Evolutionary conservation across 2,888 invertebrate genomes (phyloP), one percentile per base, ranked within the genome.

Genomic region (Meloe dianella): DNA sequence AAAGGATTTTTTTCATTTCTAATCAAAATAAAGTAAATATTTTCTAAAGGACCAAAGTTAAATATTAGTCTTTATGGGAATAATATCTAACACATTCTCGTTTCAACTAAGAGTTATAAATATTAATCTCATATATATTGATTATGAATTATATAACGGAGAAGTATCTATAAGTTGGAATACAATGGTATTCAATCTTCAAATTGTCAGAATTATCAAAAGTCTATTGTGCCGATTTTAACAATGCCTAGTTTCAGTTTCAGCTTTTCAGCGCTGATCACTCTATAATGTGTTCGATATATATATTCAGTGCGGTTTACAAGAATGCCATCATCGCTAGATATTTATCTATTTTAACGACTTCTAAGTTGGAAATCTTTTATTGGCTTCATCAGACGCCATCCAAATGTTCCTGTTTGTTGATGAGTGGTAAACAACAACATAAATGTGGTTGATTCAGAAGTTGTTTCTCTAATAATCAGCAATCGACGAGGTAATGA

Each of bases 11-110:
- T 63, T 56, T 58, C 22, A 27, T 60, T 63, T 41, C 27, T 63
- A 63, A 63, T 63, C 60, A 54, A 60, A 47, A 60, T 35, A 35
- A n/a, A 57, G 63, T 51, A 66, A 66, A 66, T 66, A 66, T 66
- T 66, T 63, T 60, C 60, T 14, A 17, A 38, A n/a, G 57, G 10
- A 30, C 60, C 60, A 63, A 24, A 57, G 22, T 60, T 32, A 60
- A 66, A 66, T 66, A 66, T 66, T 63, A 63, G 57, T 47, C 47
- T 61, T 35, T n/a, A 30, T 60, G 54, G 14, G 17, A 12, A 41
- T 57, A 17, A 24, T n/a, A 29, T 24, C 27, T 54, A 35, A 59
- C 64, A 61, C 66, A 66, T 62, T n/a, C 57, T 41, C 66, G 41
- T 57, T 41, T 66, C 47, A 59, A 30, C 29, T 29, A 24, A 6